These are phyloP conservation scores for Phrynosoma blainvillii DNA, from an alignment of 2,113 vertebrate genomes.

Conservation along the genomic window DNA sequence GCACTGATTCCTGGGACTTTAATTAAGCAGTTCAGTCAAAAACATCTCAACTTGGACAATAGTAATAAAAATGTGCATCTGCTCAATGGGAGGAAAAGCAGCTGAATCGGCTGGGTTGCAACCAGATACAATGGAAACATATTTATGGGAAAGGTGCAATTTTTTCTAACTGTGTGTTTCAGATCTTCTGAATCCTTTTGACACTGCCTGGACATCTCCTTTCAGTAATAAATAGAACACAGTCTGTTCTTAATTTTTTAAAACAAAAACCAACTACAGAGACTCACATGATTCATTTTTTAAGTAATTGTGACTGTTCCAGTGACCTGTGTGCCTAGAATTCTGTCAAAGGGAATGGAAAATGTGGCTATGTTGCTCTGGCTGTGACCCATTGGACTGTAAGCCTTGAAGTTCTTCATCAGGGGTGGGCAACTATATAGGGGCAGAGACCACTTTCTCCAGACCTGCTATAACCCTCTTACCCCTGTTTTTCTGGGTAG, in stretches of 20 bases:
- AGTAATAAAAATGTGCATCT: conserved; percentile 51
- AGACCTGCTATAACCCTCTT: no score
- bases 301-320: conserved; percentile 25
- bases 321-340: conserved; percentile 7
- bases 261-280: neutral
- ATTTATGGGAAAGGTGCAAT: conserved; percentile 7
- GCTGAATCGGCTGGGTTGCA: conserved; percentile 69
- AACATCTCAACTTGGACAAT: conserved; percentile 74
- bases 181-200: conserved; percentile 4
- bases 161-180: conserved; percentile 2
- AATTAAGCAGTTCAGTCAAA: conserved; percentile 85
- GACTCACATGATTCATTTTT: conserved; percentile 41
- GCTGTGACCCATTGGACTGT: neutral
- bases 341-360: conserved; percentile 4
- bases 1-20: conserved; percentile 90
- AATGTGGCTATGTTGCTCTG: neutral
- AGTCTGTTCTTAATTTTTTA: conserved; percentile 48
- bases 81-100: conserved; percentile 77
- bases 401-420: neutral
- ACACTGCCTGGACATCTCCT: neutral
- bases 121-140: neutral
- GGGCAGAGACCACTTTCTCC: no score
- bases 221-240: neutral
- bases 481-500: no score
- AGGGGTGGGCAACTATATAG: no score